Conservation (phyloP, 2,113 vertebrate species). For the Guaruba guarouba region DNA sequence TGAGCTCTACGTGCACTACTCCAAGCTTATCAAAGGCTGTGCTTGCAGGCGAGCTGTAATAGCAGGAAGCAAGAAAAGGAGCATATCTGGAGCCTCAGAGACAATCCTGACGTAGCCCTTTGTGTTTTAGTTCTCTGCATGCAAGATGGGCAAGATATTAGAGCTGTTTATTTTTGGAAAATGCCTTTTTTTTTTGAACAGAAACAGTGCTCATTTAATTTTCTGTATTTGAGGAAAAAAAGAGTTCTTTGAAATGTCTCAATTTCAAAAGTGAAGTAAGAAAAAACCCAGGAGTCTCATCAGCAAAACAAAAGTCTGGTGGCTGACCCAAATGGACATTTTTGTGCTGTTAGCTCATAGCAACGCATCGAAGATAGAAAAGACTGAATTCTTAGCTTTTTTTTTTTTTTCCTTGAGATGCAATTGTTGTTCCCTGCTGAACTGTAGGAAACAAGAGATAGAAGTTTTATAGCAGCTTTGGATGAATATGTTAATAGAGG, state of each 20-base stretch:
- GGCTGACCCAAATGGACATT: background rate
- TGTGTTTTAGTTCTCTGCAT: background rate
- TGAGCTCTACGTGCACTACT: background rate
- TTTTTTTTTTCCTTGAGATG: background rate
- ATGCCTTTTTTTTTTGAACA: background rate
- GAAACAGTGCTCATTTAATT: conserved; percentile 1
- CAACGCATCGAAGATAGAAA: background rate
- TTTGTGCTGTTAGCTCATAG: background rate
- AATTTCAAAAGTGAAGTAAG: conserved; percentile 1
- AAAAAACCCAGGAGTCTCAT: background rate
- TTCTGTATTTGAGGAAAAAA: background rate
- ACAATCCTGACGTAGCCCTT: background rate
- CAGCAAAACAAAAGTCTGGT: background rate
- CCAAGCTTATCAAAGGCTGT: background rate
- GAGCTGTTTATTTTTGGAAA: conserved; percentile 28
- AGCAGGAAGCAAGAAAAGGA: background rate
- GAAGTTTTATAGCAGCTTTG: background rate
- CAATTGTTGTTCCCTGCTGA: background rate
- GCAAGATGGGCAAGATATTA: conserved; percentile 17
- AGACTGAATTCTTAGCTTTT: background rate
- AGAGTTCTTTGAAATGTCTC: background rate
- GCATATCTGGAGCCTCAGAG: background rate
- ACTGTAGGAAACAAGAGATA: background rate
- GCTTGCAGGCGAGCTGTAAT: background rate
- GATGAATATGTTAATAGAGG: background rate